Evolutionary conservation across 2,888 invertebrate species (phyloP), one percentile per base, ranked within the genome.

Genomic region (Tachina fera): DNA sequence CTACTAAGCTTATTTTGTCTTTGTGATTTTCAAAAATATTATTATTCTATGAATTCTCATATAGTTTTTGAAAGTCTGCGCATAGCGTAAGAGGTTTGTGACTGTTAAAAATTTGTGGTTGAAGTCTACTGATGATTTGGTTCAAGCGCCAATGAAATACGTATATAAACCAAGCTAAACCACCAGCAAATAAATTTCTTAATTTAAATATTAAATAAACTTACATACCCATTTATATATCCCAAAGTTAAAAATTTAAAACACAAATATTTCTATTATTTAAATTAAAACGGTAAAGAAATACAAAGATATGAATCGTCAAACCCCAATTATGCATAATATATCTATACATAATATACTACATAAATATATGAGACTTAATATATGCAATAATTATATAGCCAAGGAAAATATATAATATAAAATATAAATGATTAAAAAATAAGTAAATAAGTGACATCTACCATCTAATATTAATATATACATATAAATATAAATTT

Each of bases 381-480:
- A 85, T 83, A 75, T 87, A 87, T 85, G 87, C 87, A 87, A 87
- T 87, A 85, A 87, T 68, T 75, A 70, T 71, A 74, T 68, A 86
- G 67, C 56, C 67, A 79, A 75, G 53, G 8, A 65, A 83, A 11
- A 43, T 19, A 31, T 65, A 51, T 47, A 31, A 31, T 58, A 67
- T 56, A 67, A 39, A 65, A 51, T 74, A 61, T 65, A 56, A 65
- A 56, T 45, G 16, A 70, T 9, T 39, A n/a, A 5, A 68, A 49
- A 1, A 47, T 49, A 6, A 45, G 39, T 31, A 63, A 67, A 16
- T 41, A 58, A 71, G 47, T 70, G 1, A 76, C 6, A 63, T 43
- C 19, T 68, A 47, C 31, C 68, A 49, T 45, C 19, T 81, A 51
- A 19, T 45, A 19, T 16, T 45, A 58, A 70, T 14, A 41, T 3